Evolutionary conservation across 1,140 invertebrate species (phyloP).

Genomic region (Cyclargus thomasi): DNA sequence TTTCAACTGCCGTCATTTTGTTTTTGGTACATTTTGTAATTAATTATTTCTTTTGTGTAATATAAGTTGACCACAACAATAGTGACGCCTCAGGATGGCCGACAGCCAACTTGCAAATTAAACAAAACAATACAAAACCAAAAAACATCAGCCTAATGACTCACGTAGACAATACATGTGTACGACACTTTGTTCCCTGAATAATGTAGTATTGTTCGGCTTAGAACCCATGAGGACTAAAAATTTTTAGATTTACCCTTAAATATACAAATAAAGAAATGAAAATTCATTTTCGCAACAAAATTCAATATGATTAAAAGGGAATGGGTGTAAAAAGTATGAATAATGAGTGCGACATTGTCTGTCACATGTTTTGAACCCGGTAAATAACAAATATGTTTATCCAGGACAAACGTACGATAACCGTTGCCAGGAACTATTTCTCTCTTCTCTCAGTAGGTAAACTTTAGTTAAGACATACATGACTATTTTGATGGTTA

Average conservation of each 20-base stretch:
- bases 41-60: background rate
- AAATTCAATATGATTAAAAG: no score
- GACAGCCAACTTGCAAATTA: slow-evolving; percentile 47
- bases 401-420: no score
- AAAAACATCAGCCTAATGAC: slow-evolving; percentile 63
- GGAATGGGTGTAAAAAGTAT: no score
- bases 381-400: no score
- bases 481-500: background rate
- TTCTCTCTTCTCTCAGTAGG: no score
- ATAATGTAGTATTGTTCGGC: slow-evolving; percentile 20
- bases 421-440: no score
- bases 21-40: no score
- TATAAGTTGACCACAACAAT: slow-evolving; percentile 34
- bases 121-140: slow-evolving; percentile 66
- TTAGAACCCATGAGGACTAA: background rate
- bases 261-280: background rate
- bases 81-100: slow-evolving; percentile 43
- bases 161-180: slow-evolving; percentile 72
- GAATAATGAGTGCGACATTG: no score
- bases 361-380: no score
- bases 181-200: slow-evolving; percentile 56
- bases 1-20: no score
- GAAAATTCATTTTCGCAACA: no score
- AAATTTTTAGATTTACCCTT: background rate
- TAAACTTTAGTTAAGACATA: background rate